Evolutionary conservation across 2,888 invertebrate species (phyloP), one percentile per base, ranked within the genome.

Genomic region (Stenichneumon culpator): DNA sequence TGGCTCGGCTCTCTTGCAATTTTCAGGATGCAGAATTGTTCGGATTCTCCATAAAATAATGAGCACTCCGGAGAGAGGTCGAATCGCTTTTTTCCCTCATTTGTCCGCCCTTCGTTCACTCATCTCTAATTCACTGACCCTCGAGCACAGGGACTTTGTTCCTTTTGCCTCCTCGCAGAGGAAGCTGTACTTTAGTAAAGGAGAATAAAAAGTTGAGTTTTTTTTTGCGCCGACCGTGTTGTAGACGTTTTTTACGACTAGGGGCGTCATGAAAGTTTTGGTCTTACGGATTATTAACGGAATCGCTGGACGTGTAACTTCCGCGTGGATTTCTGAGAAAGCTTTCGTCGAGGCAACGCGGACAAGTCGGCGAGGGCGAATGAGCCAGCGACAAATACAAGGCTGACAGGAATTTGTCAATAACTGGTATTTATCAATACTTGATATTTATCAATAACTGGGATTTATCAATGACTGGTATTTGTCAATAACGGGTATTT

Each of bases 41-140:
- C 28, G 44, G 67, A 54, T 57, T 60, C 69, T 75, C 75, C 32
- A 50, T 52, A 72, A 82, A 54, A 72, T 82, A 82, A 82, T 82
- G 77, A 82, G 82, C 60, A 63, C 54, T 57, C 57, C 65, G 63
- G 69, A 52, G 70, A 52, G 32, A 69, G 22, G 1, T 14, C 28
- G 32, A 4, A 11, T 69, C 28, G 6, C 16, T 16, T 50, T 69
- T 25, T 69, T 7, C 14, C 65, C n/a, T 5, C 5, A 3, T 39
- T 68, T 68, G 19, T 68, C 69, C 5, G 3, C 39, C n/a, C 36
- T 67, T 50, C 25, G 14, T 25, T 44, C 60, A 60, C 60, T 60
- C 25, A 11, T 28, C 63, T 19, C 14, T 32, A 63, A 63, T 7
- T 63, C 28, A 14, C 63, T 11, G 11, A 39, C 0, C 39, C 11